Conservation (phyloP, 1,140 invertebrate species). For the Hormaphis cornu region DNA sequence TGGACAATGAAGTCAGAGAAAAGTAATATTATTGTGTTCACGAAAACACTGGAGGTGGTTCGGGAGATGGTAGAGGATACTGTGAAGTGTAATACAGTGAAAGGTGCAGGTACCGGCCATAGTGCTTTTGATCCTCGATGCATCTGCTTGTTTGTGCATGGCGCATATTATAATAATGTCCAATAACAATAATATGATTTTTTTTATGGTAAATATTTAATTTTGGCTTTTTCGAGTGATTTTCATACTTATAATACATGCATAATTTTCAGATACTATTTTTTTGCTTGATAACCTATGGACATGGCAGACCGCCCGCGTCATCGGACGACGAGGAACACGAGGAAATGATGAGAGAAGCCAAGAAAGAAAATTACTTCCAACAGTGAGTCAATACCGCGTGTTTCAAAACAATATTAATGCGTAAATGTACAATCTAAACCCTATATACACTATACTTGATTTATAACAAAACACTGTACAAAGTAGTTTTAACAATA, state of each 20-base stretch:
- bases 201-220: not conserved
- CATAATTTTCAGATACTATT: conserved; percentile 13
- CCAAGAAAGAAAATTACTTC: not conserved
- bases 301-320: not conserved
- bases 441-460: not conserved
- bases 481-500: conserved; percentile 9
- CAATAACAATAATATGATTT: not conserved
- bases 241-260: not conserved
- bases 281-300: not conserved
- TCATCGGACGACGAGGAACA: not conserved
- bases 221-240: too few species aligned
- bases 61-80: not conserved
- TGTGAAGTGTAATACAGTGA: conserved; percentile 1
- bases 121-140: conserved; percentile 10
- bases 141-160: not conserved
- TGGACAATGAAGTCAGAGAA: not conserved
- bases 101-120: conserved; percentile 5
- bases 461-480: conserved; percentile 7
- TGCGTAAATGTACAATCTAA: not conserved
- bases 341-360: not conserved
- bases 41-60: not conserved
- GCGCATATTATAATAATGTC: not conserved
- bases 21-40: not conserved
- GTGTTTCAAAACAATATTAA: not conserved
- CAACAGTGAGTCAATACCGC: conserved; percentile 19